Conservation (phyloP, 2,113 vertebrate genomes). For the Cervus canadensis region DNA sequence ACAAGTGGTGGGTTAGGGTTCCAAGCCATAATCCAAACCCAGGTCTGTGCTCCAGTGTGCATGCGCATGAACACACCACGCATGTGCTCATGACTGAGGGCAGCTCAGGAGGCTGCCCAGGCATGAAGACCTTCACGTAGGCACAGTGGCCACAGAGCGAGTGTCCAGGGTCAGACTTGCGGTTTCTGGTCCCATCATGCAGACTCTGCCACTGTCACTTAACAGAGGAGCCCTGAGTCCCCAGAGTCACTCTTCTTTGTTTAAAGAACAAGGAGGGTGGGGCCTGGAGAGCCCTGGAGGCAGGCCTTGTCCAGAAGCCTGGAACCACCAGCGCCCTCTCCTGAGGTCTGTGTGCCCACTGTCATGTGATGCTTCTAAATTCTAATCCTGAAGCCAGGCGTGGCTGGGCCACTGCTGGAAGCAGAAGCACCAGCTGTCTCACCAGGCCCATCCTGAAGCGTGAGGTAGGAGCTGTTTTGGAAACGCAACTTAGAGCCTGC, state of each 20-base stretch:
- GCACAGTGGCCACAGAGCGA: neutral
- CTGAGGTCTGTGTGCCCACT: neutral
- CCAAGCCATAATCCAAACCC: neutral
- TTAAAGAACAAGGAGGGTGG: too few species aligned
- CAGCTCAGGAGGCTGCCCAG: neutral
- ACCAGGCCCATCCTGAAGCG: neutral
- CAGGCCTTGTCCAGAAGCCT: neutral
- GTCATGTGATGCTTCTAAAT: neutral
- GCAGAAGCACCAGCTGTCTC: neutral
- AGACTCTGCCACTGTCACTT: neutral
- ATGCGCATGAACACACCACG: accelerated
- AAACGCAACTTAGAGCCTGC: neutral
- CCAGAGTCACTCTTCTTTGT: neutral
- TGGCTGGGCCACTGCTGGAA: neutral
- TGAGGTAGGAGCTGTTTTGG: neutral
- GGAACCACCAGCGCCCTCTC: neutral
- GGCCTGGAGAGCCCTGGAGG: neutral
- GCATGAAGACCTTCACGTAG: neutral
- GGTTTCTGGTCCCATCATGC: neutral
- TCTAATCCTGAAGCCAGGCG: neutral
- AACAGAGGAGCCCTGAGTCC: neutral
- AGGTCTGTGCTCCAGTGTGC: neutral
- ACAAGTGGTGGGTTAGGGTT: neutral
- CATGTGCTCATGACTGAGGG: accelerated
- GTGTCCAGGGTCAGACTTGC: neutral